Percentiles rank a stretch among this genome's conserved stretches.
Conservation (phyloP, 2,888 invertebrate species). For the Hedya salicella region DNA sequence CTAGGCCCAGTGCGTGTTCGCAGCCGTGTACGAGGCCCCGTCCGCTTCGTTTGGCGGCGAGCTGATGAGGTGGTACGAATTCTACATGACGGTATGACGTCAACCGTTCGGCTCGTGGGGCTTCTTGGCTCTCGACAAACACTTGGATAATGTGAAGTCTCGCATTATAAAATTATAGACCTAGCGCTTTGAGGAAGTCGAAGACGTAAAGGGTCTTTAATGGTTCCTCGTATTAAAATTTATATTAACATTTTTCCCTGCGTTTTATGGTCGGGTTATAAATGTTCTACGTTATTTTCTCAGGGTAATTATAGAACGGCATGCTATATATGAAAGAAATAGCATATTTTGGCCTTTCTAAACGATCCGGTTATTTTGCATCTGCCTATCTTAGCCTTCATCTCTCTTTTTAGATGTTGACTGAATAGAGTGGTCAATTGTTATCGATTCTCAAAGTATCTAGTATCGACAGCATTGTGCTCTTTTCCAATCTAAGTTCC, state of each 20-base stretch:
- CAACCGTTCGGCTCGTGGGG: slow-evolving; percentile 82
- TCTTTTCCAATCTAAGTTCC: slow-evolving; percentile 74
- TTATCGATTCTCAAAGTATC: slow-evolving; percentile 61
- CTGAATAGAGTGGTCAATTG: slow-evolving; percentile 33
- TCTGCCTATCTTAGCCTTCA: slow-evolving; percentile 20
- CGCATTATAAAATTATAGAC: slow-evolving; percentile 74
- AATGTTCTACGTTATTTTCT: slow-evolving; percentile 1
- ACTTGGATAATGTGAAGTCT: slow-evolving; percentile 69
- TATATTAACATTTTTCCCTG: not conserved
- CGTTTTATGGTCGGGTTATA: not conserved
- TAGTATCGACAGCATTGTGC: slow-evolving; percentile 71
- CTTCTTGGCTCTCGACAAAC: slow-evolving; percentile 81
- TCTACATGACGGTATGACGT: slow-evolving; percentile 80
- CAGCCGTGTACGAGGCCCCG: slow-evolving; percentile 60
- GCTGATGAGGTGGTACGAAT: slow-evolving; percentile 64
- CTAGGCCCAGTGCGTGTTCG: slow-evolving; percentile 48
- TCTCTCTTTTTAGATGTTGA: slow-evolving; percentile 25
- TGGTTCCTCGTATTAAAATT: not conserved
- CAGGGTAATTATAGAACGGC: slow-evolving; percentile 4
- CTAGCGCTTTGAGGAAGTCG: slow-evolving; percentile 61
- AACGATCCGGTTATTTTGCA: slow-evolving; percentile 26
- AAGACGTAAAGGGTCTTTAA: slow-evolving; percentile 23
- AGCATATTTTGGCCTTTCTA: not conserved
- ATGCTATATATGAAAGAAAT: not conserved
- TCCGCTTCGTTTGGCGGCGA: slow-evolving; percentile 51